These are phyloP conservation scores for Characodon lateralis DNA, from an alignment of 2,797 vertebrate genomes.

Conservation along the genomic window DNA sequence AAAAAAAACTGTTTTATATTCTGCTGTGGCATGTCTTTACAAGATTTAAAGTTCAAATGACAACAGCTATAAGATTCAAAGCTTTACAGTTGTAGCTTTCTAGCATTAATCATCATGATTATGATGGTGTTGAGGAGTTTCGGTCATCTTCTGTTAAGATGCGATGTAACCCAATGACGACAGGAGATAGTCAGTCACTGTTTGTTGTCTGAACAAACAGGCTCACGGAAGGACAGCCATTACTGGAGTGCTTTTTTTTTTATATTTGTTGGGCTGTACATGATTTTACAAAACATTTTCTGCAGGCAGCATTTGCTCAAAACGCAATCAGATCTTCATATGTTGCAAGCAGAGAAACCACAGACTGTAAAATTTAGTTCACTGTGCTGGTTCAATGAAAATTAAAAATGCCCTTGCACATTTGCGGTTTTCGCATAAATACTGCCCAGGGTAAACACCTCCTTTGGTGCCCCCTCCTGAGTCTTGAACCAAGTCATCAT, in stretches of 20 bases:
- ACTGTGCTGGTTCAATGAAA: not conserved
- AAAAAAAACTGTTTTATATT: slow-evolving; percentile 23
- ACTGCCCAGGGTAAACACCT: not conserved
- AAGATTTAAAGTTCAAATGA: slow-evolving; percentile 27
- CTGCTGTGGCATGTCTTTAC: slow-evolving; percentile 21
- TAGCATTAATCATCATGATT: slow-evolving; percentile 21
- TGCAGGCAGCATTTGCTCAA: slow-evolving; percentile 37
- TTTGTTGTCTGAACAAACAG: slow-evolving; percentile 45
- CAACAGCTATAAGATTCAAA: slow-evolving; percentile 1
- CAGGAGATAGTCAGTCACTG: slow-evolving; percentile 45
- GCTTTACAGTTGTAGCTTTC: slow-evolving; percentile 26
- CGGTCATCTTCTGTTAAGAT: slow-evolving; percentile 26
- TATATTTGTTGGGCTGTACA: slow-evolving; percentile 61
- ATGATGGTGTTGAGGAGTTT: slow-evolving; percentile 4
- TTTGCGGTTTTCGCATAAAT: not conserved
- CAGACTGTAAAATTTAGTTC: slow-evolving; percentile 7
- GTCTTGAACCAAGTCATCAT: not conserved
- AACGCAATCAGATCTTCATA: slow-evolving; percentile 41
- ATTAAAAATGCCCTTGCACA: not conserved
- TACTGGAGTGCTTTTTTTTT: slow-evolving; percentile 40
- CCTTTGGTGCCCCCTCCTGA: not conserved
- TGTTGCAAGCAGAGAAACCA: slow-evolving; percentile 40
- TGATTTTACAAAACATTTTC: slow-evolving; percentile 65
- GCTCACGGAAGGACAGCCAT: slow-evolving; percentile 54
- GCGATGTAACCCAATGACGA: slow-evolving; percentile 30